Evolutionary conservation across 2,888 invertebrate species (phyloP).

Genomic region (Zele albiditarsus): DNA sequence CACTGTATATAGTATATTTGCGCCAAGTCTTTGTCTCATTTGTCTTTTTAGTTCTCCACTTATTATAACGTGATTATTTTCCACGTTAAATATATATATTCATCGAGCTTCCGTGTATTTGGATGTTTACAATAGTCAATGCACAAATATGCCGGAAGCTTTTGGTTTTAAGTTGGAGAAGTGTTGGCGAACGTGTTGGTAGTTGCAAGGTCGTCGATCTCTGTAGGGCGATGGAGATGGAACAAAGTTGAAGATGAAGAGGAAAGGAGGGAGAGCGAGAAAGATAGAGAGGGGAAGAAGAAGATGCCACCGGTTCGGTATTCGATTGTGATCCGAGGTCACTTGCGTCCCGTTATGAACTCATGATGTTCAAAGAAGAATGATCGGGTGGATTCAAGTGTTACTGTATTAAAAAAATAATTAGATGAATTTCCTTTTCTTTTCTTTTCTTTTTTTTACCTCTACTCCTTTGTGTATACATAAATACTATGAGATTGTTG

Average conservation of each 20-base stretch:
- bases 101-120: not conserved
- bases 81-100: not conserved
- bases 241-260: not conserved
- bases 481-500: not conserved
- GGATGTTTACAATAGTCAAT: not conserved
- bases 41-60: not conserved
- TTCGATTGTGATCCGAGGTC: conserved; percentile 39
- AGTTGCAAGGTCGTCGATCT: conserved; percentile 26
- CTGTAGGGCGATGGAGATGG: not conserved
- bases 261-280: not conserved
- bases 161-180: not conserved
- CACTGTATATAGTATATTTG: not conserved
- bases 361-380: not conserved
- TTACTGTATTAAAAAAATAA: not conserved
- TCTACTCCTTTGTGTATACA: not conserved
- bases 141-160: not conserved
- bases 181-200: not conserved
- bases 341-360: conserved; percentile 30
- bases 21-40: conserved; percentile 10
- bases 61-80: not conserved
- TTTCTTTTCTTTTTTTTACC: not conserved
- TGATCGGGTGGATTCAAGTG: conserved; percentile 6
- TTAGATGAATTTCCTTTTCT: not conserved
- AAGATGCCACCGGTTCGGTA: not conserved
- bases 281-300: not conserved